Evolutionary conservation across 2,113 vertebrate genomes (phyloP).

Genomic region (Leptobrachium ailaonicum): DNA sequence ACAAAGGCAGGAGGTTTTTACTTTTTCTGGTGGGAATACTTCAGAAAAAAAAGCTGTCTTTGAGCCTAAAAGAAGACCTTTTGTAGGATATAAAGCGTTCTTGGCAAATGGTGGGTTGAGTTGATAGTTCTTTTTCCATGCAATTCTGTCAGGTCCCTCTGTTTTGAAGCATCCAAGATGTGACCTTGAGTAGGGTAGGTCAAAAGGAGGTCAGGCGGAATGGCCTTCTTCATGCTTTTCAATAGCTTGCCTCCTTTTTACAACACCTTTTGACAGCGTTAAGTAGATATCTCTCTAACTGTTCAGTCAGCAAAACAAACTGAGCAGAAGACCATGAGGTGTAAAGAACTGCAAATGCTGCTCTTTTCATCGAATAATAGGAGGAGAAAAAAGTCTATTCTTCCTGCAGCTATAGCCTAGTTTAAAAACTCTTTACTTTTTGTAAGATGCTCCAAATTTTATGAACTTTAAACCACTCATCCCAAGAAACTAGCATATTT

Average conservation of each 20-base stretch:
- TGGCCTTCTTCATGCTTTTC: slow-evolving; percentile 62
- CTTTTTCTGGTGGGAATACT: slow-evolving; percentile 46
- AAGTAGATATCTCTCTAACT: slow-evolving; percentile 76
- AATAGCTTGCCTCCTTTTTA: slow-evolving; percentile 64
- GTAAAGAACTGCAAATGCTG: slow-evolving; percentile 48
- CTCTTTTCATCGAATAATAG: slow-evolving; percentile 39
- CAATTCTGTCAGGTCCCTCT: slow-evolving; percentile 62
- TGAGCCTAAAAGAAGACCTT: slow-evolving; percentile 40
- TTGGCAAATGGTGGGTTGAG: slow-evolving; percentile 7
- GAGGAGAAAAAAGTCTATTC: slow-evolving; percentile 32
- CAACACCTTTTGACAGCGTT: slow-evolving; percentile 79
- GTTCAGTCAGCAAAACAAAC: slow-evolving; percentile 72
- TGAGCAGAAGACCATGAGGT: slow-evolving; percentile 54
- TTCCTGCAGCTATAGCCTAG: slow-evolving; percentile 16
- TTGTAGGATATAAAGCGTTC: slow-evolving; percentile 10
- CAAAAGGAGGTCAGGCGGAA: slow-evolving; percentile 75
- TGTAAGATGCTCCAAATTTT: too few species aligned
- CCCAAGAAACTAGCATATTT: too few species aligned
- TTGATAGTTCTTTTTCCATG: slow-evolving; percentile 41
- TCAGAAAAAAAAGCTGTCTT: slow-evolving; percentile 44
- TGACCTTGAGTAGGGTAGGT: slow-evolving; percentile 74
- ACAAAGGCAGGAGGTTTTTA: slow-evolving; percentile 20
- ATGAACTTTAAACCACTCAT: too few species aligned
- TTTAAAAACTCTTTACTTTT: background rate
- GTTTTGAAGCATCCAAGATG: slow-evolving; percentile 71